Evolutionary conservation across 2,797 vertebrate species (phyloP), one percentile per base, ranked within the genome.

Genomic region (Valencia hispanica): DNA sequence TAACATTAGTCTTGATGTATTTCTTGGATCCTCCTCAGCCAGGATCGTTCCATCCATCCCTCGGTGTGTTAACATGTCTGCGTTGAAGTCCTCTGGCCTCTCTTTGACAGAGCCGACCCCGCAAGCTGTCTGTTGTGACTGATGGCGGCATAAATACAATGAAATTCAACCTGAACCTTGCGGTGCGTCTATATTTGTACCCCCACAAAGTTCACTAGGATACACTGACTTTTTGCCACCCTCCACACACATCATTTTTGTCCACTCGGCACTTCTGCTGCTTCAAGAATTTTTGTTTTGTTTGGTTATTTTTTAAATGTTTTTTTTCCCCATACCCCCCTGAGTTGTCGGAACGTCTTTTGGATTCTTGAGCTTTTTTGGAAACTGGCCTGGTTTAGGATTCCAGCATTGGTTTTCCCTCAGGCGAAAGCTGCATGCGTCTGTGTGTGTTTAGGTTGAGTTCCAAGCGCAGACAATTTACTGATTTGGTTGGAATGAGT

Each of bases 401-500:
- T 89, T 89, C 82, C 82, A 89, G 79, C 80, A 70, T 74, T 81
- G 0, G 9, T 72, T 84, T 71, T 79, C 75, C 84, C 84, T 82
- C 70, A 70, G 75, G 85, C 83, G 48, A 63, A n/a, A 72, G 55
- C 78, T 5, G 18, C 74, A 69, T 69, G 68, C 72, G 69, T 69
- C 57, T 72, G 68, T 63, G 74, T 39, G 66, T 25, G 32, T 71
- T 47, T 81, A 73, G 74, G 75, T 73, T 72, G 72, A 81, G 80
- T 89, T 88, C 88, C 88, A 92, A 77, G 72, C 80, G 74, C 84
- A 87, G 91, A 92, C 93, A 86, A 89, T 94, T 94, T 92, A 89
- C 89, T 85, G 89, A 95, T 94, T 94, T 93, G 84, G 50, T 68
- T 91, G 93, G 93, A 94, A 94, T 94, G 84, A 92, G 83, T 94